Percentiles rank a stretch among this genome's conserved stretches.
Conservation (phyloP, 2,888 invertebrate species). For the Drosophila aldrichi region DNA sequence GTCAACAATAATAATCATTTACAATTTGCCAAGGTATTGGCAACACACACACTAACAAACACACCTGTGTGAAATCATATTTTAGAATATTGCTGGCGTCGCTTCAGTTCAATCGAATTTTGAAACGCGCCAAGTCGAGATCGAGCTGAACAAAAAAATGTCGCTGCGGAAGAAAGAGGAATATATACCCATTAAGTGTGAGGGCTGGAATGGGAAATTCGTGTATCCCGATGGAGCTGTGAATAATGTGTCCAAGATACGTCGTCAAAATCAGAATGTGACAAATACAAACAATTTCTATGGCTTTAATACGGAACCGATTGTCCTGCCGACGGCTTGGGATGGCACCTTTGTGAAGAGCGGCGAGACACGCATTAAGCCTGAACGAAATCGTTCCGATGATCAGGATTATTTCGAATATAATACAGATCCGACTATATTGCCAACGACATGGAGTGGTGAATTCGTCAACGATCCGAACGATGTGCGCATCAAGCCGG, state of each 20-base stretch:
- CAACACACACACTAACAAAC: conserved; percentile 22
- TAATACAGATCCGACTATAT: conserved; percentile 77
- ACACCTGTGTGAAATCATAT: conserved; percentile 69
- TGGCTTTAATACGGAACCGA: conserved; percentile 82
- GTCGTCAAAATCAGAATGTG: conserved; percentile 82
- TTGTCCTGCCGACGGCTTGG: conserved; percentile 83
- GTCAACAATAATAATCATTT: conserved; percentile 49
- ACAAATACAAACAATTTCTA: conserved; percentile 84
- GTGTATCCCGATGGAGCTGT: conserved; percentile 78
- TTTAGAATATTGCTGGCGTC: conserved; percentile 64
- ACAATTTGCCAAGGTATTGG: conserved; percentile 57
- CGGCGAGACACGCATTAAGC: conserved; percentile 77
- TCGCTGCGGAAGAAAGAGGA: conserved; percentile 81
- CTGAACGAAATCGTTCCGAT: conserved; percentile 84
- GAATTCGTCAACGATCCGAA: conserved; percentile 83
- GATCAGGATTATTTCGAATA: conserved; percentile 82
- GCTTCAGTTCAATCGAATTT: conserved; percentile 61
- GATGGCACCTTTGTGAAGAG: conserved; percentile 84
- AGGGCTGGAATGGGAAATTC: conserved; percentile 85
- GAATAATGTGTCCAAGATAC: conserved; percentile 83
- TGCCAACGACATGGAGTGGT: conserved; percentile 84
- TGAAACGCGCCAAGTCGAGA: conserved; percentile 29
- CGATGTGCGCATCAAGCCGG: conserved; percentile 83
- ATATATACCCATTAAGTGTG: conserved; percentile 85
- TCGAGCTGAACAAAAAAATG: conserved; percentile 68